Evolutionary conservation across 2,888 invertebrate species (phyloP).

Genomic region (Ernsta delagoae): DNA sequence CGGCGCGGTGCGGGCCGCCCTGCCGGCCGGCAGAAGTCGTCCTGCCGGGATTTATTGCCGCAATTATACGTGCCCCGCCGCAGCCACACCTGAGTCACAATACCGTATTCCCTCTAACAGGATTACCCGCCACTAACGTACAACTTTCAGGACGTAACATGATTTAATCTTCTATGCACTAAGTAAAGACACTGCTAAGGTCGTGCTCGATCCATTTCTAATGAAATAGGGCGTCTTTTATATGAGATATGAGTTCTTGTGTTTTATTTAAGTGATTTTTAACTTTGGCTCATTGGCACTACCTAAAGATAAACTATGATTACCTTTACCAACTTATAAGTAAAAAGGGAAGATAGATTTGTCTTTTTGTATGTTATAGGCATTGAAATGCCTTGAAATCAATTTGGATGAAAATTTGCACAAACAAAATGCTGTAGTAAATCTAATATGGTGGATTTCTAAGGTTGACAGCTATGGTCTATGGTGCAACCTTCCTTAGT

Average conservation of each 20-base stretch:
- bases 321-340: no score
- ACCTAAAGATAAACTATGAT: no score
- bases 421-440: no score
- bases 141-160: conserved; percentile 48
- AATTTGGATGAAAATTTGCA: no score
- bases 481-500: no score
- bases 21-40: conserved; percentile 63
- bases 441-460: no score
- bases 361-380: no score
- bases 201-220: conserved; percentile 24
- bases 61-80: conserved; percentile 75
- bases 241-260: not conserved
- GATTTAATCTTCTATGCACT: conserved; percentile 50
- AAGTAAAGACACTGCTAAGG: conserved; percentile 37
- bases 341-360: no score
- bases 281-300: no score
- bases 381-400: no score
- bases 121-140: conserved; percentile 55
- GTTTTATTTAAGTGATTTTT: no score
- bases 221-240: conserved; percentile 24
- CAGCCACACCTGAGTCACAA: conserved; percentile 42
- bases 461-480: no score
- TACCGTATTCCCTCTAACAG: conserved; percentile 52
- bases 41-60: conserved; percentile 72
- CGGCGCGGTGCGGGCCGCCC: conserved; percentile 42